phyloP scores from a whole-genome alignment of 2,797 vertebrate species.

The Triplophysa bombifrons region DNA sequence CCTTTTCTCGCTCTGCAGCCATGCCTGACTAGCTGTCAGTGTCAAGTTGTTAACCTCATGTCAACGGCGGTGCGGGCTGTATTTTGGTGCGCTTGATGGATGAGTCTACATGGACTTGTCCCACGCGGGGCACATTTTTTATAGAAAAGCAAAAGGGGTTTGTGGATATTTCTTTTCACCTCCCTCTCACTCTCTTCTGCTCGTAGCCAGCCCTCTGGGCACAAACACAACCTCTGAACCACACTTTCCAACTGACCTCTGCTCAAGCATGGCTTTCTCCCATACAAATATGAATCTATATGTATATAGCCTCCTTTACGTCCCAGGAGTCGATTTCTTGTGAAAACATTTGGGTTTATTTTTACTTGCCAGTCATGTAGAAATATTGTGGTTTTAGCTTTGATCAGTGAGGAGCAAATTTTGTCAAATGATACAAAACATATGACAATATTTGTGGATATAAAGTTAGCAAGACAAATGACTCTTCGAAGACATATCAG shows the following conservation, averaged over 20 bases:
- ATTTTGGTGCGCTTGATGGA: constrained; percentile 80
- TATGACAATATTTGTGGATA: neutral
- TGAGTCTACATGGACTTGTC: constrained; percentile 82
- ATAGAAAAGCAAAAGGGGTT: constrained; percentile 73
- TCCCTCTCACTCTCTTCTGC: constrained; percentile 65
- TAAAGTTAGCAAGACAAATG: neutral
- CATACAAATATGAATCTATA: neutral
- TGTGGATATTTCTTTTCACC: constrained; percentile 33
- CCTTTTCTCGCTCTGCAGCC: constrained; percentile 62
- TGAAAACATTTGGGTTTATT: neutral
- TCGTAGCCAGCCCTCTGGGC: constrained; percentile 55
- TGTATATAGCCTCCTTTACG: neutral
- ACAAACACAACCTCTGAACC: constrained; percentile 39
- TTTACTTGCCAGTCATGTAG: neutral
- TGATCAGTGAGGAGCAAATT: neutral
- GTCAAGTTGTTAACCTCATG: constrained; percentile 86
- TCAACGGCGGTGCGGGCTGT: constrained; percentile 78
- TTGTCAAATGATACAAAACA: neutral
- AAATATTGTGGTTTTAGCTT: neutral
- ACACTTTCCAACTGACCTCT: constrained; percentile 31
- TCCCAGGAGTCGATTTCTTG: neutral
- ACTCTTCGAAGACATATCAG: neutral
- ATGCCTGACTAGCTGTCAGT: constrained; percentile 76
- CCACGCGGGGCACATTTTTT: constrained; percentile 79
- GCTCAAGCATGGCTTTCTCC: neutral